A percentile compares a stretch with the other conserved stretches of the same genome.
Evolutionary conservation across 2,888 invertebrate species (phyloP).

Genomic region (Acheta domesticus): DNA sequence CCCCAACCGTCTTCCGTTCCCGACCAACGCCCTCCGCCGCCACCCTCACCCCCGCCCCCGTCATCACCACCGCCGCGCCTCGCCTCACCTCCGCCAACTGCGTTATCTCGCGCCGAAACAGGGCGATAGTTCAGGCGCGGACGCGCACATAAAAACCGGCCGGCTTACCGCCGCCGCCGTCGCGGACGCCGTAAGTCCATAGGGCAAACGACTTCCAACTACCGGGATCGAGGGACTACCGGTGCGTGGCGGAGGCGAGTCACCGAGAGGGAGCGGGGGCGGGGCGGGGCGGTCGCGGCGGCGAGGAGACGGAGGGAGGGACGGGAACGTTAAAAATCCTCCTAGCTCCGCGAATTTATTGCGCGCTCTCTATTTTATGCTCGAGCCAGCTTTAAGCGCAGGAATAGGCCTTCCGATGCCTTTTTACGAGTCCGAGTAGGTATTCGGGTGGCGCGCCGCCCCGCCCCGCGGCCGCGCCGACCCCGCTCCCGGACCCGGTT

Average conservation of each 20-base stretch:
- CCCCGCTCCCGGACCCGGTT: too few species aligned
- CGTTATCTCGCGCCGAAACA: neutral
- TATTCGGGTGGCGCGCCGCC: neutral
- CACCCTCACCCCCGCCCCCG: neutral
- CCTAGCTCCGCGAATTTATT: neutral
- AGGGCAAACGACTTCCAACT: slow-evolving; percentile 5
- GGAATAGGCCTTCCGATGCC: neutral
- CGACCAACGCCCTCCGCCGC: neutral
- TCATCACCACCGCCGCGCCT: neutral
- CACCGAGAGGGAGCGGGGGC: neutral
- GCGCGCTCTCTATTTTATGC: neutral
- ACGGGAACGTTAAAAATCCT: neutral
- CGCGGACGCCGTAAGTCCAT: neutral
- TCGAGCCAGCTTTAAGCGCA: neutral
- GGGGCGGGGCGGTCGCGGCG: neutral
- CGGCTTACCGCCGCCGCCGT: neutral
- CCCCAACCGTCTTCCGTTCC: neutral
- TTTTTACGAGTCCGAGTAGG: neutral
- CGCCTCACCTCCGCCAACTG: neutral
- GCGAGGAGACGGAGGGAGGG: neutral
- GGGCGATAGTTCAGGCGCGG: neutral
- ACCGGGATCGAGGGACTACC: neutral
- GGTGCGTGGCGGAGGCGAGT: neutral
- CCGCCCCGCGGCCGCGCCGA: too few species aligned
- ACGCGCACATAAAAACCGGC: neutral